phyloP scores from a whole-genome alignment of 2,888 invertebrate species.

The Nemotelus pantherinus region DNA sequence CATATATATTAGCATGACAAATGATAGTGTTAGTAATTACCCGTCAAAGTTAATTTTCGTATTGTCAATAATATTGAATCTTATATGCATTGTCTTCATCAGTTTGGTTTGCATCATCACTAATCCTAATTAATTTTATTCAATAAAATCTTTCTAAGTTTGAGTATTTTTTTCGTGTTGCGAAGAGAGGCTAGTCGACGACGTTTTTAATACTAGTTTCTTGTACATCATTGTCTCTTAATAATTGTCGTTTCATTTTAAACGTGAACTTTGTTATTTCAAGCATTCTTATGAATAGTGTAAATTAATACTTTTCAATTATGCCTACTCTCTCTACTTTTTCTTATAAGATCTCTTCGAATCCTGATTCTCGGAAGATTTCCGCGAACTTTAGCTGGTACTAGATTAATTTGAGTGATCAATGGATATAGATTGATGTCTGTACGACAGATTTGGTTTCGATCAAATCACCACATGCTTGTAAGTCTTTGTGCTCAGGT shows the following conservation, averaged over 20 bases:
- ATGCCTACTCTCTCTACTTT: not conserved
- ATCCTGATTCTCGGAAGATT: too few relatives aligned
- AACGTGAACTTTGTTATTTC: not conserved
- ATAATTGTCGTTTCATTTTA: slow-evolving; percentile 20
- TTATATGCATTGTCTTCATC: slow-evolving; percentile 18
- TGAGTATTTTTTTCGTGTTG: slow-evolving; percentile 13
- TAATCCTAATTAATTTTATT: slow-evolving; percentile 3
- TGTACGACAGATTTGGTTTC: too few relatives aligned
- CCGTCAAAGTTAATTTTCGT: slow-evolving; percentile 46
- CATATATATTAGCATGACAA: too few relatives aligned
- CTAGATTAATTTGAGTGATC: too few relatives aligned
- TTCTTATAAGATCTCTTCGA: not conserved
- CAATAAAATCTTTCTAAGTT: slow-evolving; percentile 21
- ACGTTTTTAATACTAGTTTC: slow-evolving; percentile 5
- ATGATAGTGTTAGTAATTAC: slow-evolving; percentile 44
- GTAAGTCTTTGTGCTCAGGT: too few relatives aligned
- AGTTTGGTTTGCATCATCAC: slow-evolving; percentile 5
- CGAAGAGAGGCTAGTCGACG: slow-evolving; percentile 18
- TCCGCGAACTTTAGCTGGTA: too few relatives aligned
- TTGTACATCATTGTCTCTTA: slow-evolving; percentile 26
- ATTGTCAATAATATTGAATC: slow-evolving; percentile 49
- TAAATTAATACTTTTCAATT: not conserved
- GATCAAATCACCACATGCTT: too few relatives aligned
- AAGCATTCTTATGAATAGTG: slow-evolving; percentile 11
- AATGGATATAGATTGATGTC: too few relatives aligned